Conservation (phyloP, 2,113 vertebrate genomes). For the Hippocampus guttulatus region DNA sequence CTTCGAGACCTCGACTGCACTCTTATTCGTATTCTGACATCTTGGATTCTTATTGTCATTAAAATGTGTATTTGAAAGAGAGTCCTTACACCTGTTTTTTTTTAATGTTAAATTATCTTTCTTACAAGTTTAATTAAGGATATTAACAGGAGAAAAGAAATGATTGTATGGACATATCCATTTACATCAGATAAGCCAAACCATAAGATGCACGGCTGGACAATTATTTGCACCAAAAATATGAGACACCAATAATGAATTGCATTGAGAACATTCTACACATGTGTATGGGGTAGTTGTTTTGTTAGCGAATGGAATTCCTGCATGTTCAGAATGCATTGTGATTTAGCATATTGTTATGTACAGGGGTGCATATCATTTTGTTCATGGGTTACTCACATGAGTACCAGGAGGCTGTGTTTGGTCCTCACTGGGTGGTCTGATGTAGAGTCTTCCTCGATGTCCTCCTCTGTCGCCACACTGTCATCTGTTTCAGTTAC, state of each 20-base stretch:
- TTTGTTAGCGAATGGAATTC: too few species aligned
- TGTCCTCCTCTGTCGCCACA: too few species aligned
- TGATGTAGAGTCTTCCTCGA: too few species aligned
- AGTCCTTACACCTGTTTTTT: constrained; percentile 39
- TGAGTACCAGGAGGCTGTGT: too few species aligned
- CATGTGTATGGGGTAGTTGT: background rate
- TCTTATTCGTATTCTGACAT: constrained; percentile 65
- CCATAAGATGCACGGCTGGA: constrained; percentile 11
- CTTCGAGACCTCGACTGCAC: constrained; percentile 65
- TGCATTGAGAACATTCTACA: constrained; percentile 5
- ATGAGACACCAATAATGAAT: constrained; percentile 6
- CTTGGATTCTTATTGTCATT: constrained; percentile 42
- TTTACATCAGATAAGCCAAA: background rate
- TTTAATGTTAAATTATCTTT: constrained; percentile 35
- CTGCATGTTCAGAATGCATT: too few species aligned
- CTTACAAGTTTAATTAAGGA: constrained; percentile 33
- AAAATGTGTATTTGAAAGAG: constrained; percentile 27
- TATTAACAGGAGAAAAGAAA: constrained; percentile 24
- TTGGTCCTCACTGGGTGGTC: too few species aligned
- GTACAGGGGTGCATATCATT: too few species aligned
- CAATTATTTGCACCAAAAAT: constrained; percentile 22
- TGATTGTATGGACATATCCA: background rate
- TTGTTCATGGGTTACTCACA: too few species aligned
- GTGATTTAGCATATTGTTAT: too few species aligned
- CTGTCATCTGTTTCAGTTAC: too few species aligned